Percentiles rank a stretch among this genome's conserved stretches.
phyloP scores from a whole-genome alignment of 2,888 invertebrate genomes.

The Andrena praecox region DNA sequence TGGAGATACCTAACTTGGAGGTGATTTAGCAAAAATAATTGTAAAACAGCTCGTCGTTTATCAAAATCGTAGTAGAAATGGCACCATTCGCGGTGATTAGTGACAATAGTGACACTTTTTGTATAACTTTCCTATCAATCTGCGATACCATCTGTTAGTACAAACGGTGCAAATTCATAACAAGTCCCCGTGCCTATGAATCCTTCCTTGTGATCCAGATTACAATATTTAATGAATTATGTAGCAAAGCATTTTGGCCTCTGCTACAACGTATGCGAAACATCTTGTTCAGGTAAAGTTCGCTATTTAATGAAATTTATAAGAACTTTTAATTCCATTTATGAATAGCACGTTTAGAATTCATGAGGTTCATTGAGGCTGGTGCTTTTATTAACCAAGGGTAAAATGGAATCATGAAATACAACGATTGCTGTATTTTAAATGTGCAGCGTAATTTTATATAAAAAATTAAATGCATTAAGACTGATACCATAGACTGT shows the following conservation, averaged over 20 bases:
- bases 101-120: slow-evolving; percentile 2
- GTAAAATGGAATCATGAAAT: background rate
- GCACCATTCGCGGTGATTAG: background rate
- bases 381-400: background rate
- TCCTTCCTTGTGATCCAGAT: background rate
- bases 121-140: slow-evolving; percentile 1
- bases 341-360: background rate
- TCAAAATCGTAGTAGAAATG: background rate
- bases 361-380: background rate
- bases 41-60: background rate
- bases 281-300: background rate
- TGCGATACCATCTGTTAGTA: background rate
- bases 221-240: background rate
- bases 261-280: background rate
- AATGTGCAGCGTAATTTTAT: slow-evolving; percentile 8
- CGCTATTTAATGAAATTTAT: background rate
- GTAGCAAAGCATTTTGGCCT: background rate
- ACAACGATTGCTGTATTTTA: background rate
- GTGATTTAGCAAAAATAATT: slow-evolving; percentile 2
- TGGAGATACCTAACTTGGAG: background rate
- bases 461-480: slow-evolving; percentile 31
- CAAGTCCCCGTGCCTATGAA: background rate
- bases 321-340: background rate
- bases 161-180: slow-evolving; percentile 50
- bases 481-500: slow-evolving; percentile 59